Conservation (phyloP, 2,888 invertebrate species). For the Chirona hameri region DNA sequence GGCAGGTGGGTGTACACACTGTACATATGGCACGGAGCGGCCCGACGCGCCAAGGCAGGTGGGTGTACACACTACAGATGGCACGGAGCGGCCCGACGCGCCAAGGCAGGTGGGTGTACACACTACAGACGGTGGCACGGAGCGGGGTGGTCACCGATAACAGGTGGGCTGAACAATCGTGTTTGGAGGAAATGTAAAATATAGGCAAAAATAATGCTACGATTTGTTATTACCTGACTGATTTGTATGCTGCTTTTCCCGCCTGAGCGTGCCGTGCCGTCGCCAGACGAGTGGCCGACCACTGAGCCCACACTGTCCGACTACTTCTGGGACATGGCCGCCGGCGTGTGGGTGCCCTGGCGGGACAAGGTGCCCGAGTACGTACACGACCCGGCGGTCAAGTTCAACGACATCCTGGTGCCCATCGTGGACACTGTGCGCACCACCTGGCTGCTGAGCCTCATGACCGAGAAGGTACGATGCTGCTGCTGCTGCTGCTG, state of each 20-base stretch:
- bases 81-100: constrained; percentile 50
- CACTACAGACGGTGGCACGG: constrained; percentile 58
- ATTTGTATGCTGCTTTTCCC: no score
- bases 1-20: constrained; percentile 32
- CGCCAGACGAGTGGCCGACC: constrained; percentile 68
- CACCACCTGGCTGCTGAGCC: constrained; percentile 69
- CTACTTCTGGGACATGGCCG: constrained; percentile 67
- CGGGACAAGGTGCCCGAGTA: constrained; percentile 72
- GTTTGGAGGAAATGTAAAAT: no score
- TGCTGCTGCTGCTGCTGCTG: no score
- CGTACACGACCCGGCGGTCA: constrained; percentile 62
- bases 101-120: constrained; percentile 36
- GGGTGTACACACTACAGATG: constrained; percentile 47
- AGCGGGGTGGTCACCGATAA: constrained; percentile 43
- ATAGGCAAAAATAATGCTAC: no score
- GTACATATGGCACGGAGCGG: constrained; percentile 57
- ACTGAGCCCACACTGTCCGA: constrained; percentile 71
- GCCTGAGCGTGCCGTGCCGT: background rate
- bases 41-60: constrained; percentile 38
- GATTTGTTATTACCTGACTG: no score
- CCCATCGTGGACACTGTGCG: constrained; percentile 84
- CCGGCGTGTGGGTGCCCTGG: constrained; percentile 78
- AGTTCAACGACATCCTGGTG: constrained; percentile 79
- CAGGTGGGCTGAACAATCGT: no score
- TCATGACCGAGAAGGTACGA: constrained; percentile 53